Base-by-base conservation (phyloP, 2,113 vertebrate genomes). In the Ceyx cyanopectus region DNA sequence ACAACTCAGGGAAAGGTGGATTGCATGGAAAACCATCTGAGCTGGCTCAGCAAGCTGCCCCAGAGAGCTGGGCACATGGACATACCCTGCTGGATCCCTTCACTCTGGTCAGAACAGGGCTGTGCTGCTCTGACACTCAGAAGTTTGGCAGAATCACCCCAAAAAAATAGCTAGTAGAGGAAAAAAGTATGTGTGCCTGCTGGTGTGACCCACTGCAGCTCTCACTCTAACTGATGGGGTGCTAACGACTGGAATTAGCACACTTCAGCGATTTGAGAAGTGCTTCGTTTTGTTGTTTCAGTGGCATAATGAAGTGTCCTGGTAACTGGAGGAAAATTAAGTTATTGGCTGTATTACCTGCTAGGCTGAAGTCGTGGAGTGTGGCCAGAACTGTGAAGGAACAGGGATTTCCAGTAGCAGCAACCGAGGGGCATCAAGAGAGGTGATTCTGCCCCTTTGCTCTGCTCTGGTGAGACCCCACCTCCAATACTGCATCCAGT, bases 11-110 rank as follows among this genome's bases (percentile, higher is more conserved):
- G 69, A 84, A 86, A 67, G 0, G 0, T 4, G 16, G 48, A 43
- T 67, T 23, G 26, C 63, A 17, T 0, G 0, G 76, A 77, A 74
- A 62, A 10, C 13, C 8, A 9, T 21, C 74, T 12, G 23, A 81
- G 48, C 37, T 23, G 19, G 41, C 11, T 6, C 30, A 54, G 30
- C 3, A 9, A 41, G 34, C 18, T 5, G 7, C 0, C 0, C 34
- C 67, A 27, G 53, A 56, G 50, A 41, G 26, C 43, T 32, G 68
- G 29, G 12, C 29, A 15, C 3, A 10, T 0, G 10, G 10, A 0
- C 2, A 3, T 6, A 27, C 22, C 43, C 61, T 40, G 7, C 29
- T 34, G 26, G 40, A 57, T 7, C 54, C 21, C 50, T 84, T 56
- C 34, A 7, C 27, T 14, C 10, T 18, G 14, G 32, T 5, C 5